Base-by-base conservation (phyloP, 2,888 invertebrate species). In the Agrochola lychnidis region DNA sequence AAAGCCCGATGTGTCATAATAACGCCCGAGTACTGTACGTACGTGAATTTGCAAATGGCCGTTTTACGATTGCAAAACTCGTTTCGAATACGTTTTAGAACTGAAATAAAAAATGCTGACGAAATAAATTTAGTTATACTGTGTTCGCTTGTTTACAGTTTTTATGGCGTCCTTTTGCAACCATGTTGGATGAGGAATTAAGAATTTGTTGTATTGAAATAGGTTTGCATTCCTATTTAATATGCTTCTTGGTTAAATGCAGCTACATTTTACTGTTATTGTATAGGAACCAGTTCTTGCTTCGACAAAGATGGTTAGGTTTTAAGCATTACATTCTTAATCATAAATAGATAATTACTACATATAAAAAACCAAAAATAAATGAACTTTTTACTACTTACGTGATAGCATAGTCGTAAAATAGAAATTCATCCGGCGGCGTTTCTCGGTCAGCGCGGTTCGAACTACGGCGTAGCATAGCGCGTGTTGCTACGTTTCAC, bases 51-150 rank as follows among this genome's bases (percentile, higher is more conserved):
- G 74, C 73, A 85, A 83, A 85, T 79, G 76, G 79, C 69, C 74
- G 66, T 82, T 92, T 92, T 91, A 91, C 87, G 90, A 90, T 87
- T 89, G 82, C 82, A 75, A 85, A 91, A 90, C 90, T 90, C 89
- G 78, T 88, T 89, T 83, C 84, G 81, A 89, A 91, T 89, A 89
- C 82, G 67, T 81, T 88, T 83, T 80, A 82, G 73, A 86, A 88
- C 79, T 77, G 66, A 68, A 85, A 86, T 91, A 89, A 90, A 90
- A 85, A 90, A 86, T 88, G 82, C 84, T 86, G 85, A 86, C 83
- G 85, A 82, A 87, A 89, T 87, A 87, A 89, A 89, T 87, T 87
- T 86, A 80, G 82, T 84, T 77, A 80, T 74, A 78, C 69, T 73
- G 86, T 81, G 78, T 78, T 76, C 67, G 72, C 68, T 76, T 86